Evolutionary conservation across 2,888 invertebrate species (phyloP).

Genomic region (Anticlea derivata): DNA sequence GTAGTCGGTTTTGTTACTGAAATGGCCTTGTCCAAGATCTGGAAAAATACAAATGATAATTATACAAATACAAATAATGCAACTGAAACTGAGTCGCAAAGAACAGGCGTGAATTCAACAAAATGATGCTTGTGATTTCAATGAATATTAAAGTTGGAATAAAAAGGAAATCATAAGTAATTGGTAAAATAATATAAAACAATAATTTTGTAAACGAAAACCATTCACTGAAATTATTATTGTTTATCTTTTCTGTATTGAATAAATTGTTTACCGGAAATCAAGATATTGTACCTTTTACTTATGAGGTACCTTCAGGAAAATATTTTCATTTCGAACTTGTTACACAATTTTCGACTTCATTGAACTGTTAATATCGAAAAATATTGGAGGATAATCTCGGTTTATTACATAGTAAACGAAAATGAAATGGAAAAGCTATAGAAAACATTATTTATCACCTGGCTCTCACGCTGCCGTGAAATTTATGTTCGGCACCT

Average conservation of each 20-base stretch:
- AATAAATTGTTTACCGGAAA: constrained; percentile 9
- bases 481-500: constrained; percentile 55
- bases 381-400: constrained; percentile 19
- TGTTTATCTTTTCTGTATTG: constrained; percentile 5
- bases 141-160: too few relatives aligned
- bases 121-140: too few relatives aligned
- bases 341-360: constrained; percentile 15
- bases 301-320: constrained; percentile 1
- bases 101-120: too few relatives aligned
- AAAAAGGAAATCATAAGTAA: too few relatives aligned
- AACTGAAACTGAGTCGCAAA: too few relatives aligned
- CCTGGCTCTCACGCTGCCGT: constrained; percentile 53
- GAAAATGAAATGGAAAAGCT: constrained; percentile 24
- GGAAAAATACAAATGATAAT: too few relatives aligned
- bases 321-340: constrained; percentile 21
- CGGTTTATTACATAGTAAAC: constrained; percentile 22
- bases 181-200: not conserved
- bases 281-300: not conserved
- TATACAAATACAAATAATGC: too few relatives aligned
- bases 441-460: constrained; percentile 38
- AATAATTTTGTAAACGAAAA: not conserved
- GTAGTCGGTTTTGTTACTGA: too few relatives aligned
- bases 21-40: too few relatives aligned
- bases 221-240: constrained; percentile 3
- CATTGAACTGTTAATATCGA: constrained; percentile 24